Evolutionary conservation across 2,888 invertebrate genomes (phyloP).

Genomic region (Melanchra persicariae): DNA sequence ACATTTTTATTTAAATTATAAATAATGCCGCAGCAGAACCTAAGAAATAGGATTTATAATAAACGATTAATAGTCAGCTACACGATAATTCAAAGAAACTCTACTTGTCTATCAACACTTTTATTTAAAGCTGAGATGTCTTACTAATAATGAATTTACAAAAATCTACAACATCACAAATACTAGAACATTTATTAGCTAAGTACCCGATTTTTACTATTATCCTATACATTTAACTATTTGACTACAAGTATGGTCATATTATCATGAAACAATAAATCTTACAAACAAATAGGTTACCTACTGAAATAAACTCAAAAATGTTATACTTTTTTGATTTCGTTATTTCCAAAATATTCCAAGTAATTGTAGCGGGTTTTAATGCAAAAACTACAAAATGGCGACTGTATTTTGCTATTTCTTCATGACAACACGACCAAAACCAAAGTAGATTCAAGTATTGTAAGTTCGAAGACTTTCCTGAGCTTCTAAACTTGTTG

Average conservation of each 20-base stretch:
- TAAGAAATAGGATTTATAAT: constrained; percentile 11
- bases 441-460: constrained; percentile 33
- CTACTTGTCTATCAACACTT: constrained; percentile 64
- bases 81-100: constrained; percentile 50
- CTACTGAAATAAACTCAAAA: not conserved
- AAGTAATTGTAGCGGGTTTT: not conserved
- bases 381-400: constrained; percentile 1
- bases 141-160: constrained; percentile 76
- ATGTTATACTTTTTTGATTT: not conserved
- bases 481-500: constrained; percentile 53
- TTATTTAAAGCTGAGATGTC: constrained; percentile 71
- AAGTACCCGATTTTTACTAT: constrained; percentile 72
- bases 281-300: not conserved
- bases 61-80: constrained; percentile 38
- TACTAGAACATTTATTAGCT: constrained; percentile 76
- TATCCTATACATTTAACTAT: constrained; percentile 62
- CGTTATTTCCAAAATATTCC: not conserved
- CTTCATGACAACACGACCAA: constrained; percentile 37
- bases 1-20: constrained; percentile 57
- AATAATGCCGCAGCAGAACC: constrained; percentile 42
- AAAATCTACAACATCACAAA: constrained; percentile 82
- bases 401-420: not conserved
- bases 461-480: constrained; percentile 59
- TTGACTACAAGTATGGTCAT: constrained; percentile 37
- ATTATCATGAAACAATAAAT: constrained; percentile 19